Evolutionary conservation across 2,797 vertebrate species (phyloP), one percentile per base, ranked within the genome.

Genomic region (Phrynocephalus forsythii): DNA sequence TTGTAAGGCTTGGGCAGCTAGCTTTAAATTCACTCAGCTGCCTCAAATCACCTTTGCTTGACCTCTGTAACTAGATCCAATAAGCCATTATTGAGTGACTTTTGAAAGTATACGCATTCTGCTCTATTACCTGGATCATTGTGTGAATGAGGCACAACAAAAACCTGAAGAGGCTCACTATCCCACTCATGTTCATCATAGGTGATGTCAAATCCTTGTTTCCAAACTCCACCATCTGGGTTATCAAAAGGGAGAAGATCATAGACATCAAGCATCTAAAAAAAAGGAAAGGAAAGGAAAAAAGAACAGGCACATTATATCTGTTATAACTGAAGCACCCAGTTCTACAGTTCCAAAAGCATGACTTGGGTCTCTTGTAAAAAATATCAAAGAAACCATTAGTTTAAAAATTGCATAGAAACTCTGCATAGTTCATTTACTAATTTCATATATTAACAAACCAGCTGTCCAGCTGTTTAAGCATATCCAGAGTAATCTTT

Each of bases 131-230:
- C 98, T 85, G 98, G 98, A 94, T 99, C 98, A 72, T 99, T 99
- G 95, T 99, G 98, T 1, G 98, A 99, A 87, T 99, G 98, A 86
- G 98, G 98, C 52, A 99, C 97, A 82, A 99, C 97, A 87, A 98
- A 98, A 79, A 99, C 95, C 80, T 98, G 98, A 90, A 99, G 97
- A 0, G 97, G 97, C 87, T 98, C 96, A 69, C 86, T 87, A 77
- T 98, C 97, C 98, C 98, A 99, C 83, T 99, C 98, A 52, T 98
- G 92, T 50, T 96, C 95, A 22, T 95, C 93, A 90, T 99, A 99
- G 6, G 93, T 94, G 90, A 99, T 98, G 69, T 98, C 97, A 84
- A 99, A 99, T 16, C 98, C 98, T 95, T 99, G 98, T 90, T 99
- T 99, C 98, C 98, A 99, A 88, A 97, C 97, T 0, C 98, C 98